These are phyloP conservation scores for Mylabris sibirica DNA, from an alignment of 2,888 invertebrate genomes.

Conservation along the genomic window DNA sequence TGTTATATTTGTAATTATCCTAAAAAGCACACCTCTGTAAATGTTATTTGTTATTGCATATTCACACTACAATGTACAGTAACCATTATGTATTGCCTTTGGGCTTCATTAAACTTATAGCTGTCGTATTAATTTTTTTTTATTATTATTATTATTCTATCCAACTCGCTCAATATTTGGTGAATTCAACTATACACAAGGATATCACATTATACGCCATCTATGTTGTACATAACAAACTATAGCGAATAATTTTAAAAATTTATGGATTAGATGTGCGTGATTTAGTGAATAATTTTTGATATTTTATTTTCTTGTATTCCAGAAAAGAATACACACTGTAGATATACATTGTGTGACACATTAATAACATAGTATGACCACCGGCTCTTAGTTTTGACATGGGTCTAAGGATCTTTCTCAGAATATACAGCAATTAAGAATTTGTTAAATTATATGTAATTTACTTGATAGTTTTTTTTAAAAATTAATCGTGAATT, in stretches of 20 bases:
- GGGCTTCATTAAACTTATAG: constrained; percentile 62
- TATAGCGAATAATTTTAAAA: constrained; percentile 15
- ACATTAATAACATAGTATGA: constrained; percentile 55
- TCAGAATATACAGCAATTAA: constrained; percentile 56
- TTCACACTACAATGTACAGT: constrained; percentile 60
- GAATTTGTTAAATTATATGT: constrained; percentile 58
- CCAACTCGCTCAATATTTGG: constrained; percentile 18
- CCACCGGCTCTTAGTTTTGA: constrained; percentile 52
- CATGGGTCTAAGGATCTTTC: constrained; percentile 55
- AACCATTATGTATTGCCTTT: constrained; percentile 61
- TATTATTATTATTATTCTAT: not conserved
- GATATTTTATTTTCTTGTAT: constrained; percentile 2
- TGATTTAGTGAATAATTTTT: constrained; percentile 29
- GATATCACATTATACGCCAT: not conserved
- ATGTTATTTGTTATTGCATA: constrained; percentile 62
- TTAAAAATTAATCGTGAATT: constrained; percentile 53
- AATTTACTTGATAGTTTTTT: constrained; percentile 44
- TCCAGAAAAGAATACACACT: constrained; percentile 13
- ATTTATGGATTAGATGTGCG: constrained; percentile 19
- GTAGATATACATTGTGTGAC: constrained; percentile 47
- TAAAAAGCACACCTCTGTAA: constrained; percentile 45
- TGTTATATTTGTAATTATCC: constrained; percentile 38
- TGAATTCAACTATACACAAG: not conserved
- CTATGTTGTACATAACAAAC: constrained; percentile 12
- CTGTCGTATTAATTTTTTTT: constrained; percentile 54